Base-by-base conservation (phyloP, 1,140 invertebrate genomes). In the Trichogramma pretiosum region DNA sequence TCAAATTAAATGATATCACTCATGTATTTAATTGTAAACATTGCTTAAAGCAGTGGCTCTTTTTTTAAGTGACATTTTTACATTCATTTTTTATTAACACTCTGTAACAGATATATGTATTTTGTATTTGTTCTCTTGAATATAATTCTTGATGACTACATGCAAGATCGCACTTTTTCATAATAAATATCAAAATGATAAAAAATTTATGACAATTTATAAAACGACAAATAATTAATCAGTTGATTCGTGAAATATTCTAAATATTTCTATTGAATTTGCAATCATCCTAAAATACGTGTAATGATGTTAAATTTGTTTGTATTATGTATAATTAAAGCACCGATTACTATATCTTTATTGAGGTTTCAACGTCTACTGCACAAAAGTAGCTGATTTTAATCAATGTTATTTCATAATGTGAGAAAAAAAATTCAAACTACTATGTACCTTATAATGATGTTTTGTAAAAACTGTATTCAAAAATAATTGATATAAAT, bases 391-490 rank as follows among this genome's bases (percentile, higher is more conserved):
- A 65, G 64, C 62, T 67, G 64, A 50, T 58, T 67, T 64, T 51
- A 63, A 65, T 72, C 57, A 70, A 67, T 70, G 67, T 67, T 70
- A 68, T 63, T 62, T 70, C 49, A 51, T 68, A 66, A 56, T 60
- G 48, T 63, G n/a, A n/a, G n/a, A 65, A 62, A 66, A 64, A 21
- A 50, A 50, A 41, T 35, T 59, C 57, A 62, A 68, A 66, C n/a
- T 64, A 60, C 66, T 62, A 58, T 62, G 54, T 63, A 61, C 60
- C 65, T 68, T 60, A n/a, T n/a, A 61, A 59, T 68, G 62, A 66
- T 64, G 63, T 72, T 72, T 72, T 72, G 68, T 72, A 72, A 69
- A 63, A 62, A 50, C 46, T 72, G 64, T 70, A 69, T 63, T 69
- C 65, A 58, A 61, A 65, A 63, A 65, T 60, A 61, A 59, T 57